Percentiles rank a stretch among this genome's conserved stretches.
Conservation (phyloP, 2,113 vertebrate genomes). For the Scortum barcoo region DNA sequence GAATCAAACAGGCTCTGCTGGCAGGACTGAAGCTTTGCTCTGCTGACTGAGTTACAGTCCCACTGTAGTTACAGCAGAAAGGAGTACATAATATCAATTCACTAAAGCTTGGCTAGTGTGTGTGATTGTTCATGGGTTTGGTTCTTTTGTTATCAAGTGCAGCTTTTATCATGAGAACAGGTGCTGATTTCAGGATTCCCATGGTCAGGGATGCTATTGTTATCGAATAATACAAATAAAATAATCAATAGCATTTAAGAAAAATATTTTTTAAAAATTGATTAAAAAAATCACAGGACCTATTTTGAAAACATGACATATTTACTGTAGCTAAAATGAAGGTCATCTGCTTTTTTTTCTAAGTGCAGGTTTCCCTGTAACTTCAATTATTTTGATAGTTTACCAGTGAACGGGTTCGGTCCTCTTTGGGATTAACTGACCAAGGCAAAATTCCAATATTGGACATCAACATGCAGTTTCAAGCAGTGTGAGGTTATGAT, state of each 20-base stretch:
- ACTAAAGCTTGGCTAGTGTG: not conserved
- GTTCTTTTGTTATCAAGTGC: slow-evolving; percentile 15
- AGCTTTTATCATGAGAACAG: not conserved
- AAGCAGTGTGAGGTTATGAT: not conserved
- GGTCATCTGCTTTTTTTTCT: not conserved
- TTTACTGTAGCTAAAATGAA: not conserved
- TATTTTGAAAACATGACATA: not conserved
- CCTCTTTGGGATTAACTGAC: slow-evolving; percentile 14
- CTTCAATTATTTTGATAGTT: not conserved
- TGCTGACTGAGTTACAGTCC: slow-evolving; percentile 31
- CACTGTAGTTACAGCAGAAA: slow-evolving; percentile 22
- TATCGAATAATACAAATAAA: too few relatives aligned
- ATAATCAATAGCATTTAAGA: too few relatives aligned
- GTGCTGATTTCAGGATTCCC: not conserved
- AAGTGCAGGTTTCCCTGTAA: not conserved
- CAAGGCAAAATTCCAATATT: not conserved
- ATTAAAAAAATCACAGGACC: not conserved
- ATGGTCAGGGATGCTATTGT: not conserved
- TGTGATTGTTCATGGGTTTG: not conserved
- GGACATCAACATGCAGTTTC: not conserved
- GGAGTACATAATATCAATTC: slow-evolving; percentile 14
- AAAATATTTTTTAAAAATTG: not conserved
- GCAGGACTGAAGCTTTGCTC: slow-evolving; percentile 29
- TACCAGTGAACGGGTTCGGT: not conserved
- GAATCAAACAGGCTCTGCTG: slow-evolving; percentile 37